Percentiles rank a stretch among this genome's conserved stretches.
Conservation (phyloP, 37 sponge, comb jelly and placozoan genomes). For the Corticium candelabrum region DNA sequence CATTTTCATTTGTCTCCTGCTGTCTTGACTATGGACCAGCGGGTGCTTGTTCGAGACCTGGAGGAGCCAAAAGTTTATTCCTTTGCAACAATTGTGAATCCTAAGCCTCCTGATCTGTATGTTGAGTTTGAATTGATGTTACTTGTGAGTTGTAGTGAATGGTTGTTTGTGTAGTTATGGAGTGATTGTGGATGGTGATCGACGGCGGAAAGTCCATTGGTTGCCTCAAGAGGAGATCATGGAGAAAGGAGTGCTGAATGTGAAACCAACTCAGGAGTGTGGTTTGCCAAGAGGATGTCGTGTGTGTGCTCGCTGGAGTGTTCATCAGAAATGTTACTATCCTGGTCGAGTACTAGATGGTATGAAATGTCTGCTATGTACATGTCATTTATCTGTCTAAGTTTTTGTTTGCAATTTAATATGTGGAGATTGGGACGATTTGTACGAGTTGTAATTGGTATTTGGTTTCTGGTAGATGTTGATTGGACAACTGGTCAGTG, state of each 20-base stretch:
- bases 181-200: not conserved
- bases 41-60: not conserved
- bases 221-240: not conserved
- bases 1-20: not conserved
- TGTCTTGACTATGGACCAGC: not conserved
- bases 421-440: too few relatives aligned
- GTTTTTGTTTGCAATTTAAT: too few relatives aligned
- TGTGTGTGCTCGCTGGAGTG: not conserved
- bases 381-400: too few relatives aligned
- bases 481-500: not conserved
- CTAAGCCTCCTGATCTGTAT: not conserved
- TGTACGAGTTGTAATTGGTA: too few relatives aligned
- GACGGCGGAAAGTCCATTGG: not conserved
- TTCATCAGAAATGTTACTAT: not conserved
- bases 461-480: not conserved
- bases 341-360: not conserved
- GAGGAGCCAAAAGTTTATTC: not conserved
- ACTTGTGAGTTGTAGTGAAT: not conserved
- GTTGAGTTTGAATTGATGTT: not conserved
- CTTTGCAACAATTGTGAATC: not conserved
- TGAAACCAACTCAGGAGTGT: not conserved
- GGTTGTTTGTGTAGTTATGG: not conserved
- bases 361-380: too few relatives aligned
- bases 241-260: not conserved
- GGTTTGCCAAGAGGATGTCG: not conserved